Conservation (phyloP, 2,888 invertebrate genomes). For the Alloscopus bannaensis region DNA sequence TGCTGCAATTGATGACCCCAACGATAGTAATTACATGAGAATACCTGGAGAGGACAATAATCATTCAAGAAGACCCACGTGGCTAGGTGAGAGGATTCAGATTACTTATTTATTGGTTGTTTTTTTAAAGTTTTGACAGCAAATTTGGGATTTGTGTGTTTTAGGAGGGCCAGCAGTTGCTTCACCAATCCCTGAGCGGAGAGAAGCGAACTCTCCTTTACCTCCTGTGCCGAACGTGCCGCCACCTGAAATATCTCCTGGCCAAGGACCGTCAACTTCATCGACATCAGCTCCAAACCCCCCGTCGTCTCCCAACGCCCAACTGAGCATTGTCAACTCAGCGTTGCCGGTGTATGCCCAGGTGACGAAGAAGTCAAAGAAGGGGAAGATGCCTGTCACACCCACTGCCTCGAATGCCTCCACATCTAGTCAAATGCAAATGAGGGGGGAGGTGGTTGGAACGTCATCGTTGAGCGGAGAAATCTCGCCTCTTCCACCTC, state of each 20-base stretch:
- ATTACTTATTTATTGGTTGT: neutral
- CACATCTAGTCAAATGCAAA: conserved; percentile 68
- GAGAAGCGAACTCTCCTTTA: conserved; percentile 91
- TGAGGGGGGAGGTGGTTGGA: conserved; percentile 29
- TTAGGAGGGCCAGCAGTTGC: conserved; percentile 83
- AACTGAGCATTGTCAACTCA: neutral
- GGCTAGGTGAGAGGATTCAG: conserved; percentile 57
- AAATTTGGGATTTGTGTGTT: conserved; percentile 6
- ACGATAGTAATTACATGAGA: conserved; percentile 78
- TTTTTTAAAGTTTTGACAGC: neutral
- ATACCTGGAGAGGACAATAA: conserved; percentile 69
- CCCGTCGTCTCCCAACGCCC: conserved; percentile 42
- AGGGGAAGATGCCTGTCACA: conserved; percentile 68
- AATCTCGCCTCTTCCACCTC: conserved; percentile 24
- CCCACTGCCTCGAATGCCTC: conserved; percentile 68
- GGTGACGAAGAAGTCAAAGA: conserved; percentile 82
- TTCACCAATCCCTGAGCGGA: conserved; percentile 92
- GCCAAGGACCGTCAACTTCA: conserved; percentile 26
- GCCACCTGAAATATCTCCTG: conserved; percentile 74
- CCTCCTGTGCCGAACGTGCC: conserved; percentile 84
- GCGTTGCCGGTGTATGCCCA: conserved; percentile 85
- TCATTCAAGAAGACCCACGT: conserved; percentile 61
- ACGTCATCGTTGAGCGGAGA: conserved; percentile 14
- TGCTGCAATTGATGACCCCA: conserved; percentile 87
- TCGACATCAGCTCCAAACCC: conserved; percentile 15